phyloP scores from a whole-genome alignment of 53 echinoderm and acorn worm genomes.

The Temnopleurus reevesii region DNA sequence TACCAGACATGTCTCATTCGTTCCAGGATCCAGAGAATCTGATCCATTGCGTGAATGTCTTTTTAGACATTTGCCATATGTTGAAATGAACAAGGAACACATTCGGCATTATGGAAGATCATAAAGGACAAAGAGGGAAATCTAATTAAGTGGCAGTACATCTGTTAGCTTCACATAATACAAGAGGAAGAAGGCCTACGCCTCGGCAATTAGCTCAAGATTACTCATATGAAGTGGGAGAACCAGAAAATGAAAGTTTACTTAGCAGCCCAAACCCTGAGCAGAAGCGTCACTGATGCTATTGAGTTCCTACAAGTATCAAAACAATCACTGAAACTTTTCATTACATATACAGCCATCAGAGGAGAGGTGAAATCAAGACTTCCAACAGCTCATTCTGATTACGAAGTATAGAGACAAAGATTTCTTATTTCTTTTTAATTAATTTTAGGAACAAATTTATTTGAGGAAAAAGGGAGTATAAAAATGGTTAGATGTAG shows the following conservation, averaged over 20 bases:
- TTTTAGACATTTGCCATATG: not conserved
- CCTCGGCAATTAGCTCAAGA: slow-evolving; percentile 60
- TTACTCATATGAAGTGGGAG: slow-evolving; percentile 63
- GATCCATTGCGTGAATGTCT: not conserved
- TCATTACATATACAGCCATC: no score
- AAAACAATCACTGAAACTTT: no score
- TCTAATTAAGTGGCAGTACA: slow-evolving; percentile 59
- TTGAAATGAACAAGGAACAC: not conserved
- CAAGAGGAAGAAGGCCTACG: slow-evolving; percentile 67
- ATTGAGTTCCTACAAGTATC: no score
- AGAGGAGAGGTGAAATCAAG: no score
- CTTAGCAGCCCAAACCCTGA: slow-evolving; percentile 63
- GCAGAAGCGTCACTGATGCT: slow-evolving; percentile 73
- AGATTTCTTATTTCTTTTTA: no score
- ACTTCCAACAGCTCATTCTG: no score
- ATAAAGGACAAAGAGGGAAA: slow-evolving; percentile 10
- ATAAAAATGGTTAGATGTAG: no score
- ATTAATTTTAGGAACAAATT: no score
- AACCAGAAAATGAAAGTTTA: slow-evolving; percentile 73
- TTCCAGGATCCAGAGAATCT: not conserved
- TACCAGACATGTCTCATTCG: not conserved
- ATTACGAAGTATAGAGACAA: no score
- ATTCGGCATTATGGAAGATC: not conserved
- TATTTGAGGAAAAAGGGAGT: no score
- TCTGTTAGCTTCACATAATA: slow-evolving; percentile 59